Base-by-base conservation (phyloP, 2,797 vertebrate species). In the Rhinoraja longicauda region DNA sequence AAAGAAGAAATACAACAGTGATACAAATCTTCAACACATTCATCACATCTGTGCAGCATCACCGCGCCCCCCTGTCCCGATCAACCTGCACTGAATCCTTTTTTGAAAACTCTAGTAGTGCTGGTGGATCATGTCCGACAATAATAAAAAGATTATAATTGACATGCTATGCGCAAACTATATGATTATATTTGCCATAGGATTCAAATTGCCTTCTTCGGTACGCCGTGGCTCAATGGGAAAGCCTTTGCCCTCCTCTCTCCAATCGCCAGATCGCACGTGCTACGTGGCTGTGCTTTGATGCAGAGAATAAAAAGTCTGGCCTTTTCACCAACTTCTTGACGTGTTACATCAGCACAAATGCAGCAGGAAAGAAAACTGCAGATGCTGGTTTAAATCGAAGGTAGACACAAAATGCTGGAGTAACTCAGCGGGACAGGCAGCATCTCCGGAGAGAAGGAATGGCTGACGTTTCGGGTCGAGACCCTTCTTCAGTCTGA, bases 71-170 rank as follows among this genome's bases (percentile, higher is more conserved):
- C 59, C 59, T 84, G 26, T 32, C 57, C 82, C n/a, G 84, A 36
- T 88, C 59, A 67, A 88, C n/a, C 67, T 36, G 36, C 59, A 21
- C 5, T 24, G 36, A 88, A 88, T 88, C 84, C 59, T 67, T 67
- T 32, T 73, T 32, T 88, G 32, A 88, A 78, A 67, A 67, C 81
- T 88, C 36, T 36, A 3, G 62, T 67, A 9, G 19, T 36, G 64
- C 7, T 67, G 36, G 67, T 67, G 84, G 84, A 88, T 8, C 36
- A 36, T 88, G n/a, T 67, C 62, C 84, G 88, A 67, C 62, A 36
- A 67, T 36, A 82, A 82, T 82, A 88, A 88, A 88, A 67, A 88
- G 59, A 67, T 67, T 67, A n/a, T 84, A 36, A 24, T 62, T 67
- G 17, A 36, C 67, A 64, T 32, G 67, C 2, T 67, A 32, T n/a